phyloP scores from a whole-genome alignment of 2,797 vertebrate genomes.

The Balearica regulorum region DNA sequence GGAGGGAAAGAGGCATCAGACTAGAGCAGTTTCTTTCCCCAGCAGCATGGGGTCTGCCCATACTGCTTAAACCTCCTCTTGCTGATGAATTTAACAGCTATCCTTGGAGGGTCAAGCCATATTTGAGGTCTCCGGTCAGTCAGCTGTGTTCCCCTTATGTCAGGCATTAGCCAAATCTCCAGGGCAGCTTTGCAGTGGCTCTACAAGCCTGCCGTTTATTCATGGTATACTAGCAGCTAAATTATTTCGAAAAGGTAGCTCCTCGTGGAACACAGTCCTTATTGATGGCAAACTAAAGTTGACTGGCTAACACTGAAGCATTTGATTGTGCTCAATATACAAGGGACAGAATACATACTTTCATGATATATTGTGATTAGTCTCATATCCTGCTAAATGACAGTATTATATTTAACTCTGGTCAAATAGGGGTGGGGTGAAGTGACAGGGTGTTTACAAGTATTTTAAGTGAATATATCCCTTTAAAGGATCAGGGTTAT shows the following conservation, averaged over 20 bases:
- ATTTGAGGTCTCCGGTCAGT: background rate
- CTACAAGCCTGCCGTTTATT: background rate
- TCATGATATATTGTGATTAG: background rate
- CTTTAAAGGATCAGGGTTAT: background rate
- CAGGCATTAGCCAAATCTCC: background rate
- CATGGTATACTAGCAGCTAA: background rate
- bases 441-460: background rate
- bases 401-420: rapidly evolving
- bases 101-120: background rate
- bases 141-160: background rate
- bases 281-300: background rate
- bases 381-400: rapidly evolving
- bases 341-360: background rate
- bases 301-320: background rate
- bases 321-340: background rate
- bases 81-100: background rate
- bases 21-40: background rate
- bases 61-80: background rate
- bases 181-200: background rate
- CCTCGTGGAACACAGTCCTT: background rate
- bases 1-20: background rate
- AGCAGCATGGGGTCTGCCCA: background rate
- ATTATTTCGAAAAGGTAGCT: background rate
- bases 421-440: too few species aligned
- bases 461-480: background rate